Base-by-base conservation (phyloP, 2,113 vertebrate genomes). In the Struthidea cinerea region DNA sequence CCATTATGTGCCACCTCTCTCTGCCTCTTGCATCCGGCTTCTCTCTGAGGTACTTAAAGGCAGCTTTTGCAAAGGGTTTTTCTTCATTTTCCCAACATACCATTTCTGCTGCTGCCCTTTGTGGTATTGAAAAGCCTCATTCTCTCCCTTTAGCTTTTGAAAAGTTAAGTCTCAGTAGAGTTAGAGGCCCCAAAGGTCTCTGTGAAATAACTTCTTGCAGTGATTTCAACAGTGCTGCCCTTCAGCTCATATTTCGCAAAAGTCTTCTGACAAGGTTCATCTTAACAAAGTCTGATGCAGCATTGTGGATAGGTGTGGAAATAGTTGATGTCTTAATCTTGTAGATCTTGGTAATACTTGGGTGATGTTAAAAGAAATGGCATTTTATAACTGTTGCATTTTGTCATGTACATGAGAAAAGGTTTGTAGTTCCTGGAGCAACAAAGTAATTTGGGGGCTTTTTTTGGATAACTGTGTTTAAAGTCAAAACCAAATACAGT, bases 191-290 rank as follows among this genome's bases (percentile, higher is more conserved):
- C 28, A 37, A 53, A 86, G 35, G 37, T 77, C 16, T 80, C 88
- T 50, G 32, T 75, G 60, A 93, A 94, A 60, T 86, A 59, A 67
- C 16, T 71, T 59, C 11, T 87, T 90, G n/a, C 32, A 41, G 5
- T 3, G 3, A 19, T 96, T 95, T 84, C 83, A 71, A 8, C 73
- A 68, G 47, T 70, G 27, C 61, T 96, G 83, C 64, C 82, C 80
- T 95, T 87, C 56, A 67, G 76, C 77, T 89, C 11, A 4, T 52
- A 84, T 93, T 90, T 94, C 93, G 94, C 60, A 56, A 75, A 94
- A 30, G 35, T 70, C 16, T 9, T 57, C 63, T 84, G 76, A 41
- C 50, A 59, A 33, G 30, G 27, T 85, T 87, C 57, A 80, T 84
- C 57, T 33, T 60, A 82, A 84, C 65, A 59, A 69, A 83, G 15